Evolutionary conservation across 2,113 vertebrate genomes (phyloP), one percentile per base, ranked within the genome.

Genomic region (Erythrocebus patas): DNA sequence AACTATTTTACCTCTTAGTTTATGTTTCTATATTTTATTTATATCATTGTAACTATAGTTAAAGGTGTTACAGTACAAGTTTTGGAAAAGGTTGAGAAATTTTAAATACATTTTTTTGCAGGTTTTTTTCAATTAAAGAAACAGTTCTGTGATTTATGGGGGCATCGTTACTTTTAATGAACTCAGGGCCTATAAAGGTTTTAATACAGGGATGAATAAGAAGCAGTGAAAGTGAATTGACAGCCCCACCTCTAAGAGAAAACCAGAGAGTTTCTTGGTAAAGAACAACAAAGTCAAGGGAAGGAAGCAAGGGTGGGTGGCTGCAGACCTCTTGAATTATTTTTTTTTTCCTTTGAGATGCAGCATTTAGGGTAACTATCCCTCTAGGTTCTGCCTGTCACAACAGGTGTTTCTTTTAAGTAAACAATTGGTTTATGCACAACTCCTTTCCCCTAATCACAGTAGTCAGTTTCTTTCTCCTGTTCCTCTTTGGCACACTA

Each of bases 251-350:
- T 27, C 4, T 2, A 48, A 93, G 59, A 84, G 32, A 59, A 73
- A 72, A 82, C 1, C 40, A 50, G 10, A 38, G 14, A 20, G 13
- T 68, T 59, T 68, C 18, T 83, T 8, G 38, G 7, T 23, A 73
- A 88, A 84, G 13, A 9, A 20, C 2, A 81, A 16, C 14, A 52
- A 48, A 61, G 2, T 22, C 30, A 23, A 35, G 13, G 11, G 45
- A 93, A 59, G 7, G 16, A 52, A 50, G 13, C 8, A 4, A 3
- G 6, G 16, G 8, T 6, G 2, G 12, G 13, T 52, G 2, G 2
- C 23, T 55, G 45, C 16, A 38, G 8, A 59, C 6, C 10, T 48
- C 16, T 11, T 48, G 25, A 11, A 20, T 32, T 14, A 32, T 96
- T 9, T 10, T 6, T 50, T 50, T 50, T 57, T 76, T 70, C 40